phyloP scores from a whole-genome alignment of 2,113 vertebrate species.

The Syrrhaptes paradoxus region DNA sequence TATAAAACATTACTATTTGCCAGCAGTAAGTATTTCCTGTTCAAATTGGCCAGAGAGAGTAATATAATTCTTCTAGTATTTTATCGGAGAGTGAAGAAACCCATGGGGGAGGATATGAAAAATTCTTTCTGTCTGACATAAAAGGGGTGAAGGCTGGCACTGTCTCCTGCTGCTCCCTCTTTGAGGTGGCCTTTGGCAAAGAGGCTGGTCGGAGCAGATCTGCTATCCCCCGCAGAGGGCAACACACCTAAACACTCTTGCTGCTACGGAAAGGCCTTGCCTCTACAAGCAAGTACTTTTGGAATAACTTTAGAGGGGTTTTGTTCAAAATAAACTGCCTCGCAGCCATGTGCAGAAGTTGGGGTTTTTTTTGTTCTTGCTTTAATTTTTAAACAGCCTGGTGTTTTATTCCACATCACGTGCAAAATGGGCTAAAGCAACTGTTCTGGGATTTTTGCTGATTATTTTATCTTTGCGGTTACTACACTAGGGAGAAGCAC shows the following conservation, averaged over 20 bases:
- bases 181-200: not conserved
- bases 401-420: slow-evolving; percentile 30
- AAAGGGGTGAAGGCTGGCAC: not conserved
- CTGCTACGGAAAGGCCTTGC: not conserved
- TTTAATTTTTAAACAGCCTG: not conserved
- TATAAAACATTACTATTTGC: not conserved
- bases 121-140: not conserved
- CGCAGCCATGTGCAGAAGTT: slow-evolving; percentile 16
- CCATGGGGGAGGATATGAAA: not conserved
- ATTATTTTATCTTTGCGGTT: slow-evolving; percentile 40
- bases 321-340: slow-evolving; percentile 50
- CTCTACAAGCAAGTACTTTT: slow-evolving; percentile 33
- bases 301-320: slow-evolving; percentile 36
- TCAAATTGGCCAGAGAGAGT: not conserved
- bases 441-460: not conserved
- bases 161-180: not conserved
- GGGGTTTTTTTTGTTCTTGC: not conserved
- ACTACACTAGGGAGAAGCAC: not conserved
- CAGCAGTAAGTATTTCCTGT: not conserved
- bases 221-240: not conserved
- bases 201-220: not conserved
- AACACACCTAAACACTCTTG: not conserved
- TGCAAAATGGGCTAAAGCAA: slow-evolving; percentile 15
- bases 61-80: not conserved
- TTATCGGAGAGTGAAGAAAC: not conserved